A percentile compares a stretch with the other conserved stretches of the same genome.
Evolutionary conservation across 2,888 invertebrate genomes (phyloP).

Genomic region (Pammene fasciana): DNA sequence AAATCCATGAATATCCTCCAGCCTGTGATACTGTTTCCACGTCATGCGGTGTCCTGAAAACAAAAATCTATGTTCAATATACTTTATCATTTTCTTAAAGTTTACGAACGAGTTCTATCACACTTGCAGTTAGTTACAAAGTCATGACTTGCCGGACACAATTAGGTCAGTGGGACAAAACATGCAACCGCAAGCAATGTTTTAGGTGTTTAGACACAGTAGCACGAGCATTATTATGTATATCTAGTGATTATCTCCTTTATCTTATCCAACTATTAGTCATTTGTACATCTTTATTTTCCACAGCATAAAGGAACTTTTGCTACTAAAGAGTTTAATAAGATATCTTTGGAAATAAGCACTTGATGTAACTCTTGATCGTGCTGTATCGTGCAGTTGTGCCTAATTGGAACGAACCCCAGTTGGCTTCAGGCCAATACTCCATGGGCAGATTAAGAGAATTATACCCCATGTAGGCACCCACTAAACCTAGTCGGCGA

Average conservation of each 20-base stretch:
- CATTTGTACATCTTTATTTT: neutral
- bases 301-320: neutral
- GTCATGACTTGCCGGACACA: conserved; percentile 28
- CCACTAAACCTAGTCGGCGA: conserved; percentile 71
- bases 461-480: conserved; percentile 81
- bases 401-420: conserved; percentile 83
- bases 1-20: conserved; percentile 89
- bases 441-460: conserved; percentile 83
- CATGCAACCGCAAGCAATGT: conserved; percentile 41
- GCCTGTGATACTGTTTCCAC: conserved; percentile 91
- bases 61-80: conserved; percentile 27
- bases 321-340: neutral
- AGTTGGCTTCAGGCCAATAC: conserved; percentile 84
- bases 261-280: conserved; percentile 6
- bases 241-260: conserved; percentile 26
- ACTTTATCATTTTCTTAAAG: neutral
- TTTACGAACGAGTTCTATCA: conserved; percentile 5
- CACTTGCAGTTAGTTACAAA: conserved; percentile 47
- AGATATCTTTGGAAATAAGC: conserved; percentile 7
- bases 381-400: conserved; percentile 56
- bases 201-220: conserved; percentile 39
- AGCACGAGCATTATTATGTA: conserved; percentile 29
- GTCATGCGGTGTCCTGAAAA: conserved; percentile 84
- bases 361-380: conserved; percentile 42
- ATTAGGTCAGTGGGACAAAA: conserved; percentile 39